Evolutionary conservation across 1,140 invertebrate species (phyloP).

Genomic region (Caenorhabditis latens): DNA sequence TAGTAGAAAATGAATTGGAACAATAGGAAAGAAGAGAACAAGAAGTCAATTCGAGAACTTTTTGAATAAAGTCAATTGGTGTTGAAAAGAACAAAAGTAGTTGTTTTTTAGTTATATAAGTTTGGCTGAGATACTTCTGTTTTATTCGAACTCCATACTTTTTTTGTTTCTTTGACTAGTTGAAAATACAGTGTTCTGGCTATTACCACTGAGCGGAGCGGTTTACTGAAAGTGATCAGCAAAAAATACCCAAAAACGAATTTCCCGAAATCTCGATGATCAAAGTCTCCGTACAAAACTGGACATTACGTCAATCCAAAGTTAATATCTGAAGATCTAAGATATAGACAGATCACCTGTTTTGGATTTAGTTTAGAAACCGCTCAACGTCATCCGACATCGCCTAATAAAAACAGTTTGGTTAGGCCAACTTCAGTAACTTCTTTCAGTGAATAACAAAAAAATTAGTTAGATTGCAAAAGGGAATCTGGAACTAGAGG

Average conservation of each 20-base stretch:
- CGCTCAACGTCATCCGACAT: not conserved
- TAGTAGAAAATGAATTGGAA: not conserved
- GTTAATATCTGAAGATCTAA: not conserved
- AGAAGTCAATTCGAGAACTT: not conserved
- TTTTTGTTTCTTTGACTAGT: too few species aligned
- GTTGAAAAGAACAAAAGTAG: too few species aligned
- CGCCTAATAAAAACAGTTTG: not conserved
- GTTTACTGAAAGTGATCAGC: too few species aligned
- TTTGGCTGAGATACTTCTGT: too few species aligned
- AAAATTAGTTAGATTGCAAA: not conserved
- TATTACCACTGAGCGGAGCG: too few species aligned
- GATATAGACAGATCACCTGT: not conserved
- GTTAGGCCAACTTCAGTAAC: not conserved
- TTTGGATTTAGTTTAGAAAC: slow-evolving; percentile 14
- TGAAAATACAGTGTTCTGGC: too few species aligned
- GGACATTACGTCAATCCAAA: not conserved
- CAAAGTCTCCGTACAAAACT: too few species aligned
- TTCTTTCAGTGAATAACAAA: not conserved
- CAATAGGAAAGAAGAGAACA: not conserved
- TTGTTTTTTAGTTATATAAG: too few species aligned
- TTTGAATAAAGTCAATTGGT: too few species aligned
- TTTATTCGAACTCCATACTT: too few species aligned
- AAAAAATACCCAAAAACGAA: too few species aligned
- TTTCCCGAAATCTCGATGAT: too few species aligned
- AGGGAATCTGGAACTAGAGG: not conserved